Conservation (phyloP, 2,888 invertebrate species). For the Morinoia aosen region DNA sequence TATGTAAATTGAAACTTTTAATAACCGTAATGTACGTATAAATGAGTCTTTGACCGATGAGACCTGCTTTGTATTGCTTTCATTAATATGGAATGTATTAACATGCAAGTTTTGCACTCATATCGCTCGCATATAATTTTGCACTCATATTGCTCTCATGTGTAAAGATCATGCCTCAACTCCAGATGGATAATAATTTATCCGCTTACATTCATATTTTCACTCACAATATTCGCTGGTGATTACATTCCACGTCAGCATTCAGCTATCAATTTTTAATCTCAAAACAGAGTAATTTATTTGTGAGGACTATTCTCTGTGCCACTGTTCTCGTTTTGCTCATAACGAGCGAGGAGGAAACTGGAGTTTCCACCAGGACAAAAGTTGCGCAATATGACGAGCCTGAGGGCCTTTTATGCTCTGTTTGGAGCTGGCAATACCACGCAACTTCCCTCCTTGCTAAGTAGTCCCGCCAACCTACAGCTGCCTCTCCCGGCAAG, state of each 20-base stretch:
- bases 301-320: neutral
- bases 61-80: too few species aligned
- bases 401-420: neutral
- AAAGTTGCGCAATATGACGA: constrained; percentile 12
- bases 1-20: too few species aligned
- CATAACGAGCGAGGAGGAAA: neutral
- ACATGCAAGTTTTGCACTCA: too few species aligned
- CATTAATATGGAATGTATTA: too few species aligned
- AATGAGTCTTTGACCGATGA: too few species aligned
- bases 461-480: neutral
- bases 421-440: neutral
- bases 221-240: neutral
- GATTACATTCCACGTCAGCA: neutral
- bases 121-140: too few species aligned
- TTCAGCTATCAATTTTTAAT: neutral
- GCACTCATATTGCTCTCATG: too few species aligned
- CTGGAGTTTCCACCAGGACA: neutral
- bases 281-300: neutral
- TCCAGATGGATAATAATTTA: too few species aligned
- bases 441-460: neutral
- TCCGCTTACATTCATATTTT: neutral
- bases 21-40: too few species aligned
- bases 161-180: too few species aligned
- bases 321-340: neutral
- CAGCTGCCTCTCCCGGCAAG: neutral